Base-by-base conservation (phyloP, 2,797 vertebrate genomes). In the Aldrovandia affinis region DNA sequence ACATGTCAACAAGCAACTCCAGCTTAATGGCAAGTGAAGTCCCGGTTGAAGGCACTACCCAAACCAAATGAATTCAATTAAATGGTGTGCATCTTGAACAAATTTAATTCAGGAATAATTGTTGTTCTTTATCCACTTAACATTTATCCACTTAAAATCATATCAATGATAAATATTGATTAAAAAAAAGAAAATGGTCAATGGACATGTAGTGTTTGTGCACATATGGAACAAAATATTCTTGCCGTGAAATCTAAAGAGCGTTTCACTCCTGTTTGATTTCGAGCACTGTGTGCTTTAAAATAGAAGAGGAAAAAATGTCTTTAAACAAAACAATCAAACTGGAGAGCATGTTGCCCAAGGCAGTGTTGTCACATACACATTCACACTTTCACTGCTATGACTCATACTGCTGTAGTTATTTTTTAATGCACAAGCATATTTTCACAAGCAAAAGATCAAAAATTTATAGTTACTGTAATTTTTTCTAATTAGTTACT, bases 51-150 rank as follows among this genome's bases (percentile, higher is more conserved):
- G 85, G 85, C 90, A 15, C 54, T 77, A 28, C 78, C 63, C 77
- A 90, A 88, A 91, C 86, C 89, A 84, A 89, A 83, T 86, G 87
- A 89, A 91, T 90, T 88, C 86, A 86, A 84, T 81, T 90, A 92
- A 91, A 90, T 75, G 87, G 86, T 87, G 86, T 77, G 83, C 87
- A 90, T 91, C 89, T 87, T 86, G 57, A 89, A 86, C 84, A 88
- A 86, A 88, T 88, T 89, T 89, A 88, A 86, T 90, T 87, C 81
- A 83, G 73, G 81, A 82, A 81, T 85, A 54, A 73, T 88, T 54
- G 81, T 84, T 84, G 84, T 70, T 91, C 89, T 92, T 90, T 91
- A 92, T 87, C 87, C 89, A 91, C 81, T 84, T 84, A 83, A 61
- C 36, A 83, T 30, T 61, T 52, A 4, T 52, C 50, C 50, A 52